Evolutionary conservation across 2,113 vertebrate species (phyloP), one percentile per base, ranked within the genome.

Genomic region (Otus sunia): DNA sequence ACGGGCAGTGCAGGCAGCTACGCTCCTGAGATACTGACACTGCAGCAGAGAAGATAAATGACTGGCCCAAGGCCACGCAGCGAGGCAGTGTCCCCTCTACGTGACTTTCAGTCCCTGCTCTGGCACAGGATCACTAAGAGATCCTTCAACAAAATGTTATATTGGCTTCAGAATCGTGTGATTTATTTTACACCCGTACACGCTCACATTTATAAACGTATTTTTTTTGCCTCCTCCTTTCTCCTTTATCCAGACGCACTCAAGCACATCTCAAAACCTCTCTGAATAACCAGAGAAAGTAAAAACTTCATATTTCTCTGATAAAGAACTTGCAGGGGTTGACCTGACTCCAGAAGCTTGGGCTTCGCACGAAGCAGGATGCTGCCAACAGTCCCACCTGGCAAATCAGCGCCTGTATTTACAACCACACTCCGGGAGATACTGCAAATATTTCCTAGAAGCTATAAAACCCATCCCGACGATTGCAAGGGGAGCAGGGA

Each of bases 71-170:
- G 90, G 94, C 93, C 60, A 94, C 10, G 4, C 72, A 66, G 53
- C 7, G 1, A 30, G 16, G 45, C 74, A 60, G 15, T 41, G 71
- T 62, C 87, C 39, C 72, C 75, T 87, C 62, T 83, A 60, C 26
- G 16, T 92, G 91, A 87, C 93, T 94, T 93, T 74, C 79, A 93
- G 56, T 75, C 69, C 43, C 75, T 1, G 27, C 58, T 94, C 86
- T 9, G 5, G 66, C 53, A 64, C 26, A 32, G 78, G 50, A 72
- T 39, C 67, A 25, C 66, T 47, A 30, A 58, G 36, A 63, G 63
- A 94, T 68, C 90, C 59, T 90, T 83, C 91, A 84, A 69, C 36
- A 55, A 79, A 88, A 76, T 15, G 30, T 16, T 84, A 36, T 13
- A 55, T 43, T 11, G 18, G 43, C 89, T 78, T 76, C 3, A 10